phyloP scores from a whole-genome alignment of 2,797 vertebrate genomes.

The Enteromius anoplus region DNA sequence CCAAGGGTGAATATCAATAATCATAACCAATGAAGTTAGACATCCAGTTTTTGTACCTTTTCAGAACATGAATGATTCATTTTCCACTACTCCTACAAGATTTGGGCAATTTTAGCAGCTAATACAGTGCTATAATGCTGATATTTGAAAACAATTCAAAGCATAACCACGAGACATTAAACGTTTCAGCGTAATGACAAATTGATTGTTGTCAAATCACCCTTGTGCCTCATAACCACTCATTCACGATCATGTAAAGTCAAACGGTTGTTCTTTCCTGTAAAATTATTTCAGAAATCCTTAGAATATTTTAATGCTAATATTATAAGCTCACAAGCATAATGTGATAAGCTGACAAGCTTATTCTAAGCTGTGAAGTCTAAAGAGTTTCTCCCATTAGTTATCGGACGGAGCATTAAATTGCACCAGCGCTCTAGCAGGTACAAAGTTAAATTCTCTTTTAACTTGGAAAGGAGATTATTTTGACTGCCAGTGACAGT shows the following conservation, averaged over 20 bases:
- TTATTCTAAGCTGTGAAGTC: slow-evolving; percentile 86
- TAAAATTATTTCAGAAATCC: slow-evolving; percentile 77
- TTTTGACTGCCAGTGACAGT: slow-evolving; percentile 77
- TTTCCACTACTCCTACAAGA: neutral
- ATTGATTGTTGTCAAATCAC: slow-evolving; percentile 43
- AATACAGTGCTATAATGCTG: slow-evolving; percentile 2
- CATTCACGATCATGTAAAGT: slow-evolving; percentile 71
- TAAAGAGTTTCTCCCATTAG: slow-evolving; percentile 84
- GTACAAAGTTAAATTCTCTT: slow-evolving; percentile 80
- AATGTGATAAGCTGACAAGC: slow-evolving; percentile 88
- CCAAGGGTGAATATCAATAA: neutral
- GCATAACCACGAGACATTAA: slow-evolving; percentile 22
- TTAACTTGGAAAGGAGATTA: slow-evolving; percentile 78
- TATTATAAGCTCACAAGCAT: slow-evolving; percentile 86
- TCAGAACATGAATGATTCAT: neutral
- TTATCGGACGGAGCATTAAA: slow-evolving; percentile 82
- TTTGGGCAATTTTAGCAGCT: neutral
- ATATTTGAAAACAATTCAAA: slow-evolving; percentile 23
- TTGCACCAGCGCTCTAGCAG: slow-evolving; percentile 77
- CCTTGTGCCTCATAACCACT: slow-evolving; percentile 33
- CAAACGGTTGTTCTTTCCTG: slow-evolving; percentile 76
- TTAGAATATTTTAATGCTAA: slow-evolving; percentile 84
- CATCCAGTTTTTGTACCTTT: neutral
- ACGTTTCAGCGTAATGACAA: slow-evolving; percentile 21
- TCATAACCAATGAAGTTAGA: neutral